Evolutionary conservation across 2,797 vertebrate species (phyloP), one percentile per base, ranked within the genome.

Genomic region (Mustela erminea): DNA sequence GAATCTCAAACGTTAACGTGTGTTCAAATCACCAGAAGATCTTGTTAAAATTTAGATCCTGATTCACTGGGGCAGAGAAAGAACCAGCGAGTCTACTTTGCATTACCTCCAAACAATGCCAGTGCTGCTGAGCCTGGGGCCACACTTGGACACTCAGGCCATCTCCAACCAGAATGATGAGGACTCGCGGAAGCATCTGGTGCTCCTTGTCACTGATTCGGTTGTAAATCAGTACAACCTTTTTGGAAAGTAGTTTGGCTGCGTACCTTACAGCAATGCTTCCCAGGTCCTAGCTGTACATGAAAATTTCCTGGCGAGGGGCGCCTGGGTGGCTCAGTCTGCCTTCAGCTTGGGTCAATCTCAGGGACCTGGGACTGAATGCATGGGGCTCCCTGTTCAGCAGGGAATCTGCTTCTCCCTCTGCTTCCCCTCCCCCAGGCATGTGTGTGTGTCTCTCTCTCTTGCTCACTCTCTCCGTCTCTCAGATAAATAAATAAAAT

Each of bases 21-120:
- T 25, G 15, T 64, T 64, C 92, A 64, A 15, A 35, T 27, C 9
- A 56, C 60, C 46, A 29, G 18, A 86, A 8, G 41, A 49, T 27
- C 52, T 82, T 93, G 5, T 80, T 78, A 87, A 96, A 96, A 32
- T 18, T 43, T 70, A 68, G 35, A 49, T 41, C 60, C 72, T 62
- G 46, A 72, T 49, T 78, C 46, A 84, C 7, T 46, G 72, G 58
- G 8, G n/a, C 58, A 80, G 41, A 90, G 46, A 64, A 54, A 83
- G 52, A 17, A 43, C 1, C 21, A 66, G 41, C 60, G 14, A 54
- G 27, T 29, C 75, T 5, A 15, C 77, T 96, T 52, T 68, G 90
- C 77, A 60, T 17, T 25, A 52, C 66, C 64, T 66, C 21, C 52
- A 14, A 13, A 20, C 13, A 5, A 58, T n/a, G 13, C 9, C 70